Evolutionary conservation across 2,888 invertebrate species (phyloP).

Genomic region (Dolichomitus sp.): DNA sequence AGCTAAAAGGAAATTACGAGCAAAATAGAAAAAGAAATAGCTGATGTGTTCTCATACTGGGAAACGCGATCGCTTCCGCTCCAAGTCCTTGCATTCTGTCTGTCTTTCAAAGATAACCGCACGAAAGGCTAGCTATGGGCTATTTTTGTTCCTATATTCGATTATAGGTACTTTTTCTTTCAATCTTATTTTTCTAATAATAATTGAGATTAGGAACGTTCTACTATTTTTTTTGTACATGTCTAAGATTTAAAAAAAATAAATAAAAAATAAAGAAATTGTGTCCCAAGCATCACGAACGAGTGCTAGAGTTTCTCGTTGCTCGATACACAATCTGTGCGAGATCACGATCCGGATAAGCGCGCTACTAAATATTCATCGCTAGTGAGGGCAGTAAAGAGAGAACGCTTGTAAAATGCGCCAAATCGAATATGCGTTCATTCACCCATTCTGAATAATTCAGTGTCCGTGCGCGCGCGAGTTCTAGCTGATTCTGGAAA

Average conservation of each 20-base stretch:
- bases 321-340: slow-evolving; percentile 62
- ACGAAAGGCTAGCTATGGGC: too few species aligned
- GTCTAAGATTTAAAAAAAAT: background rate
- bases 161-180: too few species aligned
- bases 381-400: slow-evolving; percentile 41
- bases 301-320: background rate
- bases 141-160: too few species aligned
- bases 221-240: background rate
- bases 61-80: slow-evolving; percentile 49
- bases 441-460: slow-evolving; percentile 66
- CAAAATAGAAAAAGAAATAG: slow-evolving; percentile 14
- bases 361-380: slow-evolving; percentile 77
- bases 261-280: background rate
- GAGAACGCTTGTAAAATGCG: slow-evolving; percentile 47
- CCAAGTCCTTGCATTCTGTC: slow-evolving; percentile 3
- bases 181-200: background rate
- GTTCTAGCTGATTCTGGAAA: slow-evolving; percentile 49
- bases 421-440: slow-evolving; percentile 64
- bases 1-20: background rate
- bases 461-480: slow-evolving; percentile 45
- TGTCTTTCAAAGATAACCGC: too few species aligned
- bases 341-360: slow-evolving; percentile 75
- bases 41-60: slow-evolving; percentile 30
- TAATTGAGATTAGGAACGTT: too few species aligned
- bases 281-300: slow-evolving; percentile 1